Conservation (phyloP, 2,797 vertebrate genomes). For the Parauchenoglanis ngamensis region DNA sequence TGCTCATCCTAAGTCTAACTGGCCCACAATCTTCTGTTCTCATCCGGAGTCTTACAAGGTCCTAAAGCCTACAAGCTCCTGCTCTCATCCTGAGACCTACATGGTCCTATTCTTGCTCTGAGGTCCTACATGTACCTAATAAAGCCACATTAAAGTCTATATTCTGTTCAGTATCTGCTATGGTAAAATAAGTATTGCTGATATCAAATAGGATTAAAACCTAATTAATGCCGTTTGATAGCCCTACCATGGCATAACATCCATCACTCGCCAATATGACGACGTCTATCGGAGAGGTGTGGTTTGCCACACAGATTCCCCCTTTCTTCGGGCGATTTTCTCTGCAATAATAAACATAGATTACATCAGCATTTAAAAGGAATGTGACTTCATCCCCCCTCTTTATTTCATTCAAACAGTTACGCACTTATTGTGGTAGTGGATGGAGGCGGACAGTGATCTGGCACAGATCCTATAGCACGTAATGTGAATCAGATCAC, state of each 20-base stretch:
- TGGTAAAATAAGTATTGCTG: not conserved
- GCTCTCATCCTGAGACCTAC: not conserved
- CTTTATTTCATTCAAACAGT: too few relatives aligned
- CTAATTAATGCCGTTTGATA: not conserved
- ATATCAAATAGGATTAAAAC: not conserved
- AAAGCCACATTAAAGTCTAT: not conserved
- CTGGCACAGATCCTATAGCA: conserved; percentile 92
- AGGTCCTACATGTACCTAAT: not conserved
- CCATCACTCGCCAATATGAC: conserved; percentile 93
- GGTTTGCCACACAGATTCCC: conserved; percentile 96
- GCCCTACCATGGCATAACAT: conserved; percentile 93
- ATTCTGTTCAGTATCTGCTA: not conserved
- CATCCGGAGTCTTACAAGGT: not conserved
- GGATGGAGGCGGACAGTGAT: conserved; percentile 87
- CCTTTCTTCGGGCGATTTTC: conserved; percentile 90
- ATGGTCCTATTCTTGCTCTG: not conserved
- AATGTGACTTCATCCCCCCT: not conserved
- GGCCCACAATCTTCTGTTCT: not conserved
- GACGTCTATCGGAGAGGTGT: conserved; percentile 93
- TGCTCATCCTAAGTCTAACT: not conserved
- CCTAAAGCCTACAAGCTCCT: not conserved
- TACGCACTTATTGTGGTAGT: conserved; percentile 89
- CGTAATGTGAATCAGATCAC: conserved; percentile 88
- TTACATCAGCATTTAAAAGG: not conserved
- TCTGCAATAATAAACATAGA: conserved; percentile 70